A percentile compares a stretch with the other conserved stretches of the same genome.
Evolutionary conservation across 1,140 invertebrate species (phyloP).

Genomic region (Pseudobourletiella spinata): DNA sequence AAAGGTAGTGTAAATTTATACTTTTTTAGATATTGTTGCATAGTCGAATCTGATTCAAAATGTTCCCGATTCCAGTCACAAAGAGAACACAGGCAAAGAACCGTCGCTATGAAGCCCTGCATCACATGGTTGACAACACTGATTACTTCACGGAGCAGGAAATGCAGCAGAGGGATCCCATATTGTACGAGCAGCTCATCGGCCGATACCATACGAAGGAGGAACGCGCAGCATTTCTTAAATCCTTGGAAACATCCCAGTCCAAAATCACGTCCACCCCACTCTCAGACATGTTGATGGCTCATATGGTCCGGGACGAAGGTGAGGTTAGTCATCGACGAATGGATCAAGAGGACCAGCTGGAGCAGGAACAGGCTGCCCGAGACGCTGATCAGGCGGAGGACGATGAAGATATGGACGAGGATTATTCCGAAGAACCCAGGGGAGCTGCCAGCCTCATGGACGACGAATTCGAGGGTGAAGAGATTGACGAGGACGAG

Average conservation of each 20-base stretch:
- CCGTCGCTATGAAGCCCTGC: conserved; percentile 69
- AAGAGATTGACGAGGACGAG: conserved; percentile 38
- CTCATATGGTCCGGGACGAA: conserved; percentile 47
- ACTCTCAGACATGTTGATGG: conserved; percentile 43
- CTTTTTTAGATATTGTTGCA: neutral
- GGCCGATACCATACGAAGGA: conserved; percentile 71
- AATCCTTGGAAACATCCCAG: conserved; percentile 1
- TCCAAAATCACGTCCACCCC: conserved; percentile 18
- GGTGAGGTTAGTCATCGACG: conserved; percentile 45
- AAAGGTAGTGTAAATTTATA: conserved; percentile 5
- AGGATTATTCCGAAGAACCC: conserved; percentile 2
- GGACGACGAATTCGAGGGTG: conserved; percentile 18
- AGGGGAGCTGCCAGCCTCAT: conserved; percentile 15
- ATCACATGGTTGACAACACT: conserved; percentile 57
- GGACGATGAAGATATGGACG: conserved; percentile 32
- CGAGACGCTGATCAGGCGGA: conserved; percentile 41
- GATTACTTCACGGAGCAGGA: conserved; percentile 81
- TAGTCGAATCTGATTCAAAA: no score
- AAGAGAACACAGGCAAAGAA: conserved; percentile 59
- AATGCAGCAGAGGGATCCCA: conserved; percentile 84
- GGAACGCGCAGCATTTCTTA: conserved; percentile 50
- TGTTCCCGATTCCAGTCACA: conserved; percentile 26
- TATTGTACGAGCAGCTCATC: conserved; percentile 78
- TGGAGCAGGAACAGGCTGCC: conserved; percentile 47
- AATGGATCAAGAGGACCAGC: conserved; percentile 48